phyloP scores from a whole-genome alignment of 2,797 vertebrate genomes.

The Setipinna tenuifilis region DNA sequence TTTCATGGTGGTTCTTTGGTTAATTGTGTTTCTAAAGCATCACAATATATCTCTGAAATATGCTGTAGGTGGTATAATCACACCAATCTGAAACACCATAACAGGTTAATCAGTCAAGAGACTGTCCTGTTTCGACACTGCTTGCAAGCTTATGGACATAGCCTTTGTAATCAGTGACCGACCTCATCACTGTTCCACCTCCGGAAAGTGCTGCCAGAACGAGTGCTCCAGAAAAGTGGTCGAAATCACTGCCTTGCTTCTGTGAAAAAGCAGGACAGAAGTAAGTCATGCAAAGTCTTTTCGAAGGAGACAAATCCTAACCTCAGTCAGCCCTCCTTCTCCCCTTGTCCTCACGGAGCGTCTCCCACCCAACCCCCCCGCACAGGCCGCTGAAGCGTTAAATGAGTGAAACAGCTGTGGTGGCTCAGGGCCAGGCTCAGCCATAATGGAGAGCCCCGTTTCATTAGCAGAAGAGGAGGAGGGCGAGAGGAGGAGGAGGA shows the following conservation, averaged over 20 bases:
- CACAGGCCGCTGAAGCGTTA: neutral
- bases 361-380: neutral
- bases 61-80: too few species aligned
- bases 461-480: neutral
- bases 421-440: neutral
- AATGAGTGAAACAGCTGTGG: slow-evolving; percentile 3
- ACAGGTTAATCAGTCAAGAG: neutral
- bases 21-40: too few species aligned
- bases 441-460: neutral
- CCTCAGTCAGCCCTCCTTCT: neutral
- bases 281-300: neutral
- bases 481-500: neutral
- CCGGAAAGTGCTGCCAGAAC: neutral
- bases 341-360: neutral
- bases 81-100: too few species aligned
- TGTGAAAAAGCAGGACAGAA: neutral
- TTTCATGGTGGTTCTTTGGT: too few species aligned
- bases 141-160: neutral
- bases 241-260: neutral
- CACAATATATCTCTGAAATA: too few species aligned
- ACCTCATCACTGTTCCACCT: neutral
- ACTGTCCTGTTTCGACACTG: neutral
- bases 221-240: neutral
- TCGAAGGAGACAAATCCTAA: neutral
- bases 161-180: neutral